Base-by-base conservation (phyloP, 2,888 invertebrate genomes). In the Agrochola lota region DNA sequence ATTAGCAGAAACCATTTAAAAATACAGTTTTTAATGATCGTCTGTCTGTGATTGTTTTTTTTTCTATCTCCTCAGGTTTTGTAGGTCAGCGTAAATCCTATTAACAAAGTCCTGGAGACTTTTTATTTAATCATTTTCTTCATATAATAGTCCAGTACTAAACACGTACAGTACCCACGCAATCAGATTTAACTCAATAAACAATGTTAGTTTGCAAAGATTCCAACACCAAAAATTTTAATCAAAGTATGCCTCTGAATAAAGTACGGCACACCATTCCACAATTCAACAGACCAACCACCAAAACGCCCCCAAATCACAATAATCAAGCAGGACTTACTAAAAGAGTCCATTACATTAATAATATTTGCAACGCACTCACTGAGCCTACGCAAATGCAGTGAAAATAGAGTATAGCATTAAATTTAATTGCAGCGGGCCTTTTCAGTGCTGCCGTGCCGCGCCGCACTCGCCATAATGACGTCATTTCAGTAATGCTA, bases 401-500 rank as follows among this genome's bases (percentile, higher is more conserved):
- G 81, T 88, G 88, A 89, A 91, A 91, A 92, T 89, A 87, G 83
- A 90, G 91, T 91, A 90, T 92, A 89, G 89, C 90, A 92, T 93
- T 93, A 91, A 93, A 92, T 91, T 93, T 93, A 93, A 94, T 88
- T 88, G 90, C 90, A 87, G 85, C 80, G 82, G 86, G 85, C 86
- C 88, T 90, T 91, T 92, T 89, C 88, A 92, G 89, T 92, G 92
- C 92, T 90, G 57, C 78, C 85, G 87, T 35, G 72, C 82, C 70
- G 35, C 60, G n/a, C 81, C 85, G 89, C 89, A 87, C 86, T 89
- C 78, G 78, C 81, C 74, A 88, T 92, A 93, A 94, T 91, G 92
- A 92, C 90, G 92, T 90, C 91, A 92, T 93, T 93, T 91, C 91
- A 85, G 90, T 92, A 91, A 92, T 91, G 89, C 90, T 89, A 89